Evolutionary conservation across 2,113 vertebrate genomes (phyloP), one percentile per base, ranked within the genome.

Genomic region (Scytalopus superciliaris): DNA sequence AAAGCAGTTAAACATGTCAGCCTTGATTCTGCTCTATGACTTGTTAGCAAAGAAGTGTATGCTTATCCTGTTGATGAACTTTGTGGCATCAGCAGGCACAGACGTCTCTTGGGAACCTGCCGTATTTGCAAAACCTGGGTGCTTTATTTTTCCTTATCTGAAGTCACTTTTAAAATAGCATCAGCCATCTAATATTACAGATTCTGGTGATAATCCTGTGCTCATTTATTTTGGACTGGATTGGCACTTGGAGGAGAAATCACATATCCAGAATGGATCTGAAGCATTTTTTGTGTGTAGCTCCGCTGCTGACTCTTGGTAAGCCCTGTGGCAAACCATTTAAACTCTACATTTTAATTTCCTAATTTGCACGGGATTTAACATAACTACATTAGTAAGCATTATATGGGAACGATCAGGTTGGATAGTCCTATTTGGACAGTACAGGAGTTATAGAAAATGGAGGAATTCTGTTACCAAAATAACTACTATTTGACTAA

Each of bases 1-100:
- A 89, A 94, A 94, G 89, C 89, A 91, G 77, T 95, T 95, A 93
- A 91, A 93, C 40, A 30, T 78, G 81, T 92, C 74, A 95, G 67
- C 77, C 69, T 91, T 78, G 57, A 89, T 92, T 95, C 84, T 89
- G 62, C 62, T 93, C 52, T 91, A 40, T 79, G 87, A 87, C 89
- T 95, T 91, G 53, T 95, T 94, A 91, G 56, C 44, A 72, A 52
- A 94, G 80, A 64, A 57, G 59, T 92, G 33, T 72, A 64, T 64
- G 69, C 44, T 87, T 87, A 89, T 75, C 77, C 73, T 75, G 39
- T 53, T 84, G 72, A 49, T 74, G 60, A 93, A 89, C 64, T n/a
- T 53, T 63, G 64, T 60, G 64, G 59, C 52, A 74, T 39, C 83
- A 74, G 44, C 39, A 89, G 76, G 60, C 77, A 49, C 35, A 78